Evolutionary conservation across 2,888 invertebrate species (phyloP), one percentile per base, ranked within the genome.

Genomic region (Rotaria macrura): DNA sequence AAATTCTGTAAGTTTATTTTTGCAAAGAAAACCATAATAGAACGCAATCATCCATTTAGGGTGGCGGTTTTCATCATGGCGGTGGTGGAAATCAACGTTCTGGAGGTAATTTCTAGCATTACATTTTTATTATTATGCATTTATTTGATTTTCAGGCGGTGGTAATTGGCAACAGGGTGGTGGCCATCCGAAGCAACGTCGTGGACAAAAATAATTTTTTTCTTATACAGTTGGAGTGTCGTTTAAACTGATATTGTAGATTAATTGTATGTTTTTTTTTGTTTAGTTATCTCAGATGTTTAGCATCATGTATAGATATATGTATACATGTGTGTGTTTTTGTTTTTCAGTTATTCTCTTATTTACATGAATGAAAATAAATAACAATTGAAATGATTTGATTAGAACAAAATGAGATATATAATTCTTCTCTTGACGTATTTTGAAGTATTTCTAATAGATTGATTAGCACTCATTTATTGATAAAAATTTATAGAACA

Each of bases 41-140:
- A 23, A 54, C 20, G 25, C 25, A 17, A 54, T 25, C 6, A 7
- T 25, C 7, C 17, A 7, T 34, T 7, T 65, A 65, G 65, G 65
- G 65, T 34, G 65, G 65, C 17, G 17, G 17, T 65, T 65, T 65
- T 65, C 65, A 65, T 65, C 65, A 65, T 25, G 23, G 54, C 20
- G 34, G 65, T 34, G 65, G 65, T 65, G 57, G 57, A 57, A 65
- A 65, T 65, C 65, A 65, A 65, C 65, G 65, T 34, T 65, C 65
- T 34, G 65, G 65, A 34, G 65, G 65, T 65, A 9, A 57, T n/a
- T n/a, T 2, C 25, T 10, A n/a, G 12, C 12, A 57, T 57, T 10
- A 29, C n/a, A n/a, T 10, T 10, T 10, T 57, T 57, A 6, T 57
- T 34, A 29, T 34, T 12, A 65, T 65, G 9, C 29, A 65, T 17